phyloP scores from a whole-genome alignment of 2,113 vertebrate species.

The Osmerus mordax region DNA sequence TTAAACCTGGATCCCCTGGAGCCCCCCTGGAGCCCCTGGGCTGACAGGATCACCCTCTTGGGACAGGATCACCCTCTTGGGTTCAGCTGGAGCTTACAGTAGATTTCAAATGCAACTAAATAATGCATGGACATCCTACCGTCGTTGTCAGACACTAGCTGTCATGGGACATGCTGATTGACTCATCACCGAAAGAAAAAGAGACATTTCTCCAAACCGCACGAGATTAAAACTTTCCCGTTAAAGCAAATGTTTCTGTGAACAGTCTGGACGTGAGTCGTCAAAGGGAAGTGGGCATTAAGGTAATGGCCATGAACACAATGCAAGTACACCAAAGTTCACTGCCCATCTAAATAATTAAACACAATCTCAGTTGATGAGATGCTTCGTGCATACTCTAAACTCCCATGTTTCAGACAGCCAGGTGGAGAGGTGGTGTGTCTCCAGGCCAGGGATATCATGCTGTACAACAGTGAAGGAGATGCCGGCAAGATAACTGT shows the following conservation, averaged over 20 bases:
- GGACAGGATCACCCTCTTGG: background rate
- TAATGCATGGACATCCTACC: slow-evolving; percentile 37
- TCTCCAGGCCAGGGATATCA: too few relatives aligned
- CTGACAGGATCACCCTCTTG: background rate
- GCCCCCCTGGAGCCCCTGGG: too few relatives aligned
- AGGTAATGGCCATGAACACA: slow-evolving; percentile 34
- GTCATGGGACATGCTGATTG: slow-evolving; percentile 34
- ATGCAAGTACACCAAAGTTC: slow-evolving; percentile 36
- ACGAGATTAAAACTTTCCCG: slow-evolving; percentile 36
- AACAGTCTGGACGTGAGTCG: slow-evolving; percentile 24
- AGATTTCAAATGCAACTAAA: slow-evolving; percentile 34
- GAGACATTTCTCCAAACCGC: slow-evolving; percentile 39
- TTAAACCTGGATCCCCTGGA: slow-evolving; percentile 27
- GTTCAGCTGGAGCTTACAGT: slow-evolving; percentile 22
- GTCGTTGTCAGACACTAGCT: slow-evolving; percentile 30
- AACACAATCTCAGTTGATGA: background rate
- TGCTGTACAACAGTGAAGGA: too few relatives aligned
- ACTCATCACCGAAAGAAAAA: slow-evolving; percentile 29
- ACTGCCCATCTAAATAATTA: background rate
- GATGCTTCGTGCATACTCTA: background rate
- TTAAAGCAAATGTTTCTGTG: slow-evolving; percentile 43
- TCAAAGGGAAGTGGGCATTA: slow-evolving; percentile 25
- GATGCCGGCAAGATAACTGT: too few relatives aligned
- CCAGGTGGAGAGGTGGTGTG: too few relatives aligned
- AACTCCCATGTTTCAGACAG: background rate